These are phyloP conservation scores for Leptarthrus brevirostris DNA, from an alignment of 2,888 invertebrate species.

Conservation along the genomic window DNA sequence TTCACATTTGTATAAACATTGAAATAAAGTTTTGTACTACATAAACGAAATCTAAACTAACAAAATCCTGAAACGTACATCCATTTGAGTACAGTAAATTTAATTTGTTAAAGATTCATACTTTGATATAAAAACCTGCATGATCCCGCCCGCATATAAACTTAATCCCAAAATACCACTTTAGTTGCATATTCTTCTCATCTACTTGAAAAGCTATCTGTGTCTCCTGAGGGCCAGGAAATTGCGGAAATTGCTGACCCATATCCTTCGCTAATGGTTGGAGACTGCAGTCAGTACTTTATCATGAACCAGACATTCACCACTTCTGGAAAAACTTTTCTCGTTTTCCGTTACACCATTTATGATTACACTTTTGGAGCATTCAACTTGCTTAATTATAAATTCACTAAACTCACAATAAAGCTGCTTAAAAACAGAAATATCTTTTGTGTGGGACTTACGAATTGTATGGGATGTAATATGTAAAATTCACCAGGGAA, in stretches of 20 bases:
- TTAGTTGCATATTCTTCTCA: slow-evolving; percentile 14
- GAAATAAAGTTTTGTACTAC: too few relatives aligned
- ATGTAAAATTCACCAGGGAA: too few relatives aligned
- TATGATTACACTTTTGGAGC: not conserved
- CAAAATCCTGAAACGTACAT: not conserved
- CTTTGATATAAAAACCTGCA: slow-evolving; percentile 22
- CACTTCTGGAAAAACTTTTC: not conserved
- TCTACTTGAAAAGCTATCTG: slow-evolving; percentile 14
- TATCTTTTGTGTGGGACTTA: too few relatives aligned
- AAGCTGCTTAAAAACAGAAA: too few relatives aligned
- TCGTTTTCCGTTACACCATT: not conserved
- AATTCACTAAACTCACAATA: not conserved
- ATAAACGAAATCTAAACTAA: slow-evolving; percentile 1
- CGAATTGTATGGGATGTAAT: too few relatives aligned
- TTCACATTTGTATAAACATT: too few relatives aligned
- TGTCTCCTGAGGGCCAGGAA: not conserved
- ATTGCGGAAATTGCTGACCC: slow-evolving; percentile 20
- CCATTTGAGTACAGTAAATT: slow-evolving; percentile 13
- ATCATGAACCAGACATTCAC: not conserved
- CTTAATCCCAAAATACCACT: slow-evolving; percentile 1
- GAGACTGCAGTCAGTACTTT: not conserved
- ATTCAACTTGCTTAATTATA: not conserved
- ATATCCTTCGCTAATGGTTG: slow-evolving; percentile 2
- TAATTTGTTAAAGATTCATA: slow-evolving; percentile 22
- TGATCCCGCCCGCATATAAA: slow-evolving; percentile 28